phyloP scores from a whole-genome alignment of 2,888 invertebrate genomes.

The Drosophila lutescens region DNA sequence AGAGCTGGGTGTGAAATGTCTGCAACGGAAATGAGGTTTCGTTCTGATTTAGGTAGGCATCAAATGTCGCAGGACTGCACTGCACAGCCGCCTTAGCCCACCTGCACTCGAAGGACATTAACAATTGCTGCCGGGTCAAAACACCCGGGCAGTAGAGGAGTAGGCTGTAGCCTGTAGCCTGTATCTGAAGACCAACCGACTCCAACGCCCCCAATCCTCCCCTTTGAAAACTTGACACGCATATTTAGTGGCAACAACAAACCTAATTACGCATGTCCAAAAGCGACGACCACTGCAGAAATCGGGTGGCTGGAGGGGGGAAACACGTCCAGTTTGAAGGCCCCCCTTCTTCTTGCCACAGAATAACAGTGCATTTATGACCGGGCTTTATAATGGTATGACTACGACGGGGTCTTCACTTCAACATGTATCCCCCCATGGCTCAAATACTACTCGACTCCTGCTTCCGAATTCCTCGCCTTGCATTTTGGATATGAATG shows the following conservation, averaged over 20 bases:
- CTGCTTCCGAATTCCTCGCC: constrained; percentile 11
- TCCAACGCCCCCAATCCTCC: constrained; percentile 10
- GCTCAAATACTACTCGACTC: not conserved
- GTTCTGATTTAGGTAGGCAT: constrained; percentile 71
- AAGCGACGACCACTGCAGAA: constrained; percentile 51
- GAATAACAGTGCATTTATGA: constrained; percentile 59
- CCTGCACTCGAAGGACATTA: constrained; percentile 53
- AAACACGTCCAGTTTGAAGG: not conserved
- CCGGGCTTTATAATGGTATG: constrained; percentile 27
- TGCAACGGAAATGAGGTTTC: constrained; percentile 79
- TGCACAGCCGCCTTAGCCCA: too few species aligned
- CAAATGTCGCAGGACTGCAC: constrained; percentile 7
- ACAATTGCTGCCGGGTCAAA: constrained; percentile 49
- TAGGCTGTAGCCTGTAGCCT: not conserved
- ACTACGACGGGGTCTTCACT: constrained; percentile 11
- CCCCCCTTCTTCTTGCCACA: constrained; percentile 1
- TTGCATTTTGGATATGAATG: constrained; percentile 58
- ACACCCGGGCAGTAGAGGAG: constrained; percentile 1
- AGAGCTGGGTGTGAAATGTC: constrained; percentile 59
- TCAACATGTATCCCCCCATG: constrained; percentile 7
- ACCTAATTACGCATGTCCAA: constrained; percentile 78
- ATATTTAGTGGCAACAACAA: constrained; percentile 76
- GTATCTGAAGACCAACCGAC: not conserved
- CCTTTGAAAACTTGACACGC: constrained; percentile 72
- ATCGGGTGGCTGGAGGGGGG: constrained; percentile 7